Evolutionary conservation across 2,113 vertebrate species (phyloP).

Genomic region (Poicephalus gulielmi): DNA sequence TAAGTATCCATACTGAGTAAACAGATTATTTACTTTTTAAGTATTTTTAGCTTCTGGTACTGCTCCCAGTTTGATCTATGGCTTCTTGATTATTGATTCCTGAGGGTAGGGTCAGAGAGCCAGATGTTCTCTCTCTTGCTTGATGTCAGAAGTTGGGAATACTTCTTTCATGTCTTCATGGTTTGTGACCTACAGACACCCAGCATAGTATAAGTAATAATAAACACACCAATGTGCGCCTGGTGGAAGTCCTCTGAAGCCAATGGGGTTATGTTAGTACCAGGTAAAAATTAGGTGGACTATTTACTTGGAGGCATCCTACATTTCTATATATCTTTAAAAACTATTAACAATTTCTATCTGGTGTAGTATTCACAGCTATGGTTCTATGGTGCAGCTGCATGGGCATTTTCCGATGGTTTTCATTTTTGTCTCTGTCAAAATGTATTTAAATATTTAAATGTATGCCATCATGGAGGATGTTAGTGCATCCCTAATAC

Average conservation of each 20-base stretch:
- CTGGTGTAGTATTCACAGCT: neutral
- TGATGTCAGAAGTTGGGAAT: neutral
- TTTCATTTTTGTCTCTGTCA: neutral
- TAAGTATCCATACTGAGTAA: neutral
- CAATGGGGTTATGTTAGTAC: neutral
- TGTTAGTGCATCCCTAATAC: neutral
- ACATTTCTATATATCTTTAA: neutral
- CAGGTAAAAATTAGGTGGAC: neutral
- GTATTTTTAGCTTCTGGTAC: slow-evolving; percentile 1
- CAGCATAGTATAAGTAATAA: neutral
- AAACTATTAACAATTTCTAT: neutral
- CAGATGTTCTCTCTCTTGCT: slow-evolving; percentile 14
- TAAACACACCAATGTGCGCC: neutral
- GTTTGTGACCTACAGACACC: slow-evolving; percentile 14
- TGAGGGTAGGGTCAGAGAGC: neutral
- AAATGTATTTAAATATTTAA: neutral
- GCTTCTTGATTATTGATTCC: slow-evolving; percentile 41
- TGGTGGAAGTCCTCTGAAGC: neutral
- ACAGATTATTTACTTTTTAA: slow-evolving; percentile 5
- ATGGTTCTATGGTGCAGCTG: neutral
- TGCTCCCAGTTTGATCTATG: neutral
- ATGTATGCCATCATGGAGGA: neutral
- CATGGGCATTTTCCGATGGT: neutral
- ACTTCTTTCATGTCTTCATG: slow-evolving; percentile 27
- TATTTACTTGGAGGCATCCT: neutral